These are phyloP conservation scores for Epinotia ramella DNA, from an alignment of 2,888 invertebrate genomes.

Conservation along the genomic window DNA sequence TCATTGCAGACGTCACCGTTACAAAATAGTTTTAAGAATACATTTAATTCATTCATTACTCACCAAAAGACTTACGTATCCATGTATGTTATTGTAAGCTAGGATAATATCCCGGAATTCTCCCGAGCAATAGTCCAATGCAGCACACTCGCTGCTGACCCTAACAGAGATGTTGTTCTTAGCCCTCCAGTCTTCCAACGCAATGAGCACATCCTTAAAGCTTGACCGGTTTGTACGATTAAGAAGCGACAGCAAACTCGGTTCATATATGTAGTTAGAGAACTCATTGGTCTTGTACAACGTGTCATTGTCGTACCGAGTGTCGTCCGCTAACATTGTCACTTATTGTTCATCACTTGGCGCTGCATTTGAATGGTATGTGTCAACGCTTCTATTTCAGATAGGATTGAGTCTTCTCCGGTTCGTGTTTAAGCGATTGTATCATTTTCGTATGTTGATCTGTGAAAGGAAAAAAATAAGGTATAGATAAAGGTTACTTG, in stretches of 20 bases:
- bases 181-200: slow-evolving; percentile 70
- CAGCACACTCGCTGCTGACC: slow-evolving; percentile 72
- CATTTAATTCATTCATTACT: slow-evolving; percentile 57
- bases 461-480: slow-evolving; percentile 13
- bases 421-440: slow-evolving; percentile 17
- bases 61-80: slow-evolving; percentile 93
- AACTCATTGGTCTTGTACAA: slow-evolving; percentile 52
- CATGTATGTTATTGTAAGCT: slow-evolving; percentile 90
- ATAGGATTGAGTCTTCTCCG: slow-evolving; percentile 30
- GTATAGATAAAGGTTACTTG: background rate
- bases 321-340: slow-evolving; percentile 72
- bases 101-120: slow-evolving; percentile 85
- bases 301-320: slow-evolving; percentile 54
- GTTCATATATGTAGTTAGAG: slow-evolving; percentile 63
- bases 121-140: slow-evolving; percentile 85
- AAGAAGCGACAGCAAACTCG: slow-evolving; percentile 68
- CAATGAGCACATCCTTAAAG: slow-evolving; percentile 71
- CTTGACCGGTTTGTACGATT: slow-evolving; percentile 67
- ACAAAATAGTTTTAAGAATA: too few relatives aligned
- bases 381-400: slow-evolving; percentile 18
- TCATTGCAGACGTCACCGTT: background rate
- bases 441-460: slow-evolving; percentile 30
- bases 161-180: slow-evolving; percentile 72
- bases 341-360: slow-evolving; percentile 71
- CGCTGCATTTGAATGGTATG: slow-evolving; percentile 32